phyloP scores from a whole-genome alignment of 1,140 invertebrate genomes.

The Bombus superbus region DNA sequence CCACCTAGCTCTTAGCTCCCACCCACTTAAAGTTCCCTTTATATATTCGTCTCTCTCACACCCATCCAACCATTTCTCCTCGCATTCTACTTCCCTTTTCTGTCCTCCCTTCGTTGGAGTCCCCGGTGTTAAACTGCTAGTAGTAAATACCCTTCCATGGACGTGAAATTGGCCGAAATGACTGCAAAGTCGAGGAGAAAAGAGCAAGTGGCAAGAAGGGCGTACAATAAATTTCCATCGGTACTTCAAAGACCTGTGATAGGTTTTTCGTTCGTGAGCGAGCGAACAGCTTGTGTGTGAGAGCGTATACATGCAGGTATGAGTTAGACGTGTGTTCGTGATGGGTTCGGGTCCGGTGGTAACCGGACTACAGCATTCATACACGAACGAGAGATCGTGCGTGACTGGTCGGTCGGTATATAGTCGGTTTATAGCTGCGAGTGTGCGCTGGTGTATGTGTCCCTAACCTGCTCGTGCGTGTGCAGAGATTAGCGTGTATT shows the following conservation, averaged over 20 bases:
- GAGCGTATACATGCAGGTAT: not conserved
- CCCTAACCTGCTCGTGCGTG: constrained; percentile 42
- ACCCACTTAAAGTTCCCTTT: not conserved
- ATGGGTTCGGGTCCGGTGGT: constrained; percentile 46
- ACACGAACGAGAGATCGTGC: constrained; percentile 53
- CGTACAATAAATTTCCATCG: constrained; percentile 38
- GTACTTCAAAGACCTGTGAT: constrained; percentile 17
- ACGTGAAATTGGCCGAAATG: constrained; percentile 40
- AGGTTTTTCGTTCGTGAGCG: constrained; percentile 8
- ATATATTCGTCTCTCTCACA: not conserved
- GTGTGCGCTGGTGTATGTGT: not conserved
- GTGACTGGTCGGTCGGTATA: constrained; percentile 50
- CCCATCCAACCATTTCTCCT: not conserved
- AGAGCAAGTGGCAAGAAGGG: not conserved
- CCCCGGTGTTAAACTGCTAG: not conserved
- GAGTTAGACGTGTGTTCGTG: not conserved
- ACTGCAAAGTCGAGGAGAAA: constrained; percentile 22
- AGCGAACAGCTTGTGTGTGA: no score
- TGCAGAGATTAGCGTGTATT: not conserved
- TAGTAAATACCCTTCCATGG: constrained; percentile 15
- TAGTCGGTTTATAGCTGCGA: constrained; percentile 11
- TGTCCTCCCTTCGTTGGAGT: not conserved
- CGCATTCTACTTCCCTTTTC: not conserved
- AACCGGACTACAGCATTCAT: constrained; percentile 52
- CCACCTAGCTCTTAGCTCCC: constrained; percentile 21